A percentile compares a stretch with the other conserved stretches of the same genome.
These are phyloP conservation scores for Eledona agricola DNA, from an alignment of 2,888 invertebrate species.

Conservation along the genomic window DNA sequence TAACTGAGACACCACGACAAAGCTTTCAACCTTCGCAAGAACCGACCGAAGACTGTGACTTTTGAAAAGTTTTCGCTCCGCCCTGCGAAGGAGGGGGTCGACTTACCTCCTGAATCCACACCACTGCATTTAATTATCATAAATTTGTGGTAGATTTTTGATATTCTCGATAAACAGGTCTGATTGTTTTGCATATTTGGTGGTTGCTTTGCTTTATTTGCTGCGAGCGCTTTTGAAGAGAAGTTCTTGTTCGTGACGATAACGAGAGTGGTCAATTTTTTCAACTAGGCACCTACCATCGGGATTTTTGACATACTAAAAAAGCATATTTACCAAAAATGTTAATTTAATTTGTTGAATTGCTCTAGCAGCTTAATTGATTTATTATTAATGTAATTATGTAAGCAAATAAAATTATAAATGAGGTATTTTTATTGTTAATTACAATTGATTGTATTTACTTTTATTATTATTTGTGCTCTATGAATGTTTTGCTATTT, in stretches of 20 bases:
- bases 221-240: slow-evolving; percentile 1
- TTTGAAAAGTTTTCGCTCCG: slow-evolving; percentile 48
- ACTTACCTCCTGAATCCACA: slow-evolving; percentile 54
- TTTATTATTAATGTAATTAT: too few species aligned
- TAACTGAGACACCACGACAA: slow-evolving; percentile 18
- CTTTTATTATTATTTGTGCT: too few species aligned
- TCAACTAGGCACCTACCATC: too few species aligned
- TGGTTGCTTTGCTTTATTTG: slow-evolving; percentile 19
- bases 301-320: too few species aligned
- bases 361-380: too few species aligned
- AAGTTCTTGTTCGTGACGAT: slow-evolving; percentile 1
- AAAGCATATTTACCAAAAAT: too few species aligned
- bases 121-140: slow-evolving; percentile 59
- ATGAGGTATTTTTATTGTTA: too few species aligned
- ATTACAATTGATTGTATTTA: too few species aligned
- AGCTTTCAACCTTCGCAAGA: slow-evolving; percentile 42
- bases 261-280: too few species aligned
- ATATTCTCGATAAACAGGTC: slow-evolving; percentile 52
- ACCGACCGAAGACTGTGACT: slow-evolving; percentile 52
- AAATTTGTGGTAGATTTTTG: slow-evolving; percentile 57
- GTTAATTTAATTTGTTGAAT: too few species aligned
- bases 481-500: too few species aligned
- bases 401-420: too few species aligned
- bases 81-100: slow-evolving; percentile 49
- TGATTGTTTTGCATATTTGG: slow-evolving; percentile 52